Conservation (phyloP, 2,888 invertebrate species). For the Steinernema scapterisci region DNA sequence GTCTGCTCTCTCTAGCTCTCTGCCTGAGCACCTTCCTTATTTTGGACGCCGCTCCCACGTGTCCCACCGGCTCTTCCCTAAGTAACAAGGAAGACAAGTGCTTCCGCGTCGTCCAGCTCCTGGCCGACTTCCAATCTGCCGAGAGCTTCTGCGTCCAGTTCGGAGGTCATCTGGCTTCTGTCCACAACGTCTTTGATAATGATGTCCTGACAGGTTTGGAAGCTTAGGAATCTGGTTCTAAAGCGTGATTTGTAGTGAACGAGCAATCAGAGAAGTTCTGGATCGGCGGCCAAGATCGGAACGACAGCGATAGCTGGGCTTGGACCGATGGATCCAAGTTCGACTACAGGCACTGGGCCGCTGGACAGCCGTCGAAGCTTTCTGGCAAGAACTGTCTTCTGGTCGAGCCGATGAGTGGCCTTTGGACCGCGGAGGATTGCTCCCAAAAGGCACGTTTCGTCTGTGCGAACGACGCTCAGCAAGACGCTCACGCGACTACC, state of each 20-base stretch:
- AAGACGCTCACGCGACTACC: neutral
- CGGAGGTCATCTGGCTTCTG: too few species aligned
- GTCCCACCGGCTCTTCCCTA: too few species aligned
- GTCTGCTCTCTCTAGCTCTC: too few species aligned
- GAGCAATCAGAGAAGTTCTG: neutral
- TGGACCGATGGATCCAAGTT: neutral
- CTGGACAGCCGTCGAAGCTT: neutral
- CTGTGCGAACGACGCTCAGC: neutral
- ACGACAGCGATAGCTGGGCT: neutral
- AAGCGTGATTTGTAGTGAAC: neutral
- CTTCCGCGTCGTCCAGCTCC: too few species aligned
- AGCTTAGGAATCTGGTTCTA: neutral
- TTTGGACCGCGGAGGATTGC: neutral
- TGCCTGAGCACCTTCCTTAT: too few species aligned
- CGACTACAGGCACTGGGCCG: conserved; percentile 1
- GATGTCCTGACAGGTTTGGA: too few species aligned
- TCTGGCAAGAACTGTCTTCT: neutral
- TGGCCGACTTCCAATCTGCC: too few species aligned
- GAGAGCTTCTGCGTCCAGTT: too few species aligned
- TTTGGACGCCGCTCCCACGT: too few species aligned
- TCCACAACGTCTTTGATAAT: too few species aligned
- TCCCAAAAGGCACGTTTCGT: neutral
- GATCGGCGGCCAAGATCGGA: neutral
- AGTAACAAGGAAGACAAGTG: too few species aligned
- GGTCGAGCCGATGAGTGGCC: neutral